Conservation (phyloP, 92 coral and sea anemone genomes). For the Palythoa heliodiscus region DNA sequence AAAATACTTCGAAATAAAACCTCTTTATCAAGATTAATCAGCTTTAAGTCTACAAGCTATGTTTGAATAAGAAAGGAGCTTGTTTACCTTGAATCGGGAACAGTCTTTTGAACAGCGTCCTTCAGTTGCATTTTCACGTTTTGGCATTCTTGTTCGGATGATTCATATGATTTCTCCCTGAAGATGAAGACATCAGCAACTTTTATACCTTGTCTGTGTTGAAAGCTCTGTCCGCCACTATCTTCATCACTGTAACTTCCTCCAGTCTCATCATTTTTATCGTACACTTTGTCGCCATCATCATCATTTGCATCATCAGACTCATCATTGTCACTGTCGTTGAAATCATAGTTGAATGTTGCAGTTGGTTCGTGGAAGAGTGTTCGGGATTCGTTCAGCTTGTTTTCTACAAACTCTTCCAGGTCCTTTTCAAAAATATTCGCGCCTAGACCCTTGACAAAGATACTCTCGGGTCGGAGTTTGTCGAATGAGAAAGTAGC, state of each 20-base stretch:
- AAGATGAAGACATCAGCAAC: neutral
- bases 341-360: neutral
- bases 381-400: neutral
- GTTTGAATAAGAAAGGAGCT: neutral
- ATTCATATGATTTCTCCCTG: slow-evolving; percentile 22
- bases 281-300: no score
- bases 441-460: neutral
- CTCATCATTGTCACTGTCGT: neutral
- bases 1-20: no score
- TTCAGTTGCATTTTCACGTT: neutral
- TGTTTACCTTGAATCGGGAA: slow-evolving; percentile 7
- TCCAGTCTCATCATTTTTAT: neutral
- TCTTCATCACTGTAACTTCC: neutral
- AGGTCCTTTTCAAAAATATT: neutral
- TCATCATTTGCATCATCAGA: neutral
- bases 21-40: no score
- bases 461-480: neutral
- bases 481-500: neutral
- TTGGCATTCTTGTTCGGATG: slow-evolving; percentile 4
- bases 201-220: slow-evolving; percentile 2
- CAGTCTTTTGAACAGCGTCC: neutral
- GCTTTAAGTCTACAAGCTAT: neutral
- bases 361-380: neutral
- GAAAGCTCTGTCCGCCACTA: neutral
- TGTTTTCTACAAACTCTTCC: neutral